Percentiles rank a stretch among this genome's conserved stretches.
Conservation (phyloP, 2,888 invertebrate genomes). For the Gisinianus flammeolus region DNA sequence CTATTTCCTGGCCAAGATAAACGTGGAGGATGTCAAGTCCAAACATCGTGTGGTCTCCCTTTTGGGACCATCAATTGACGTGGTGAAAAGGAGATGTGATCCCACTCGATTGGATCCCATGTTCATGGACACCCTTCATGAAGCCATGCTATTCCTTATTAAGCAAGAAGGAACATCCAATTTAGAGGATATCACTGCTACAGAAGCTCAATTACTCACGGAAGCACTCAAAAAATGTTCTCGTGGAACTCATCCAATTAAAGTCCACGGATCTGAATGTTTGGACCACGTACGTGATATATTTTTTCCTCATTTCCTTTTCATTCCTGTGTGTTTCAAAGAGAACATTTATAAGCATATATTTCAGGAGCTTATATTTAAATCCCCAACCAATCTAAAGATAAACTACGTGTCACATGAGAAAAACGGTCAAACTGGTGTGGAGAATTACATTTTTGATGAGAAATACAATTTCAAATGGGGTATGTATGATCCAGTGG, state of each 20-base stretch:
- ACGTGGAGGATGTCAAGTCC: constrained; percentile 43
- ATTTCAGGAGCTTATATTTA: too few species aligned
- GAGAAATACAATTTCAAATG: constrained; percentile 30
- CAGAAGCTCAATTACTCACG: constrained; percentile 20
- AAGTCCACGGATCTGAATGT: constrained; percentile 16
- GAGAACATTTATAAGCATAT: too few species aligned
- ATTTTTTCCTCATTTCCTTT: neutral
- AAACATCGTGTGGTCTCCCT: constrained; percentile 43
- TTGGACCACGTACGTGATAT: constrained; percentile 1
- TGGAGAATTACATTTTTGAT: constrained; percentile 25
- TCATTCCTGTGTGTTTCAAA: too few species aligned
- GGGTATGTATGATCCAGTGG: constrained; percentile 27
- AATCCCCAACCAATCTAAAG: neutral
- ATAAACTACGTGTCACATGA: constrained; percentile 17
- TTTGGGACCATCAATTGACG: constrained; percentile 39
- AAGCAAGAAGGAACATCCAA: constrained; percentile 45
- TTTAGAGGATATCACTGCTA: constrained; percentile 34
- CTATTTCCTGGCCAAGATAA: constrained; percentile 48
- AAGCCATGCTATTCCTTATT: constrained; percentile 48
- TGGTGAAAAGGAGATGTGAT: constrained; percentile 49
- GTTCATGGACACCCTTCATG: constrained; percentile 44
- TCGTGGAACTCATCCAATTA: constrained; percentile 16
- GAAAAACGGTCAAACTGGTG: constrained; percentile 9
- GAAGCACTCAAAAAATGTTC: constrained; percentile 18
- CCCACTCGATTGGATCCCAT: constrained; percentile 41